Percentiles rank a stretch among this genome's conserved stretches.
These are phyloP conservation scores for Macropodus opercularis DNA, from an alignment of 2,797 vertebrate species.

Conservation along the genomic window DNA sequence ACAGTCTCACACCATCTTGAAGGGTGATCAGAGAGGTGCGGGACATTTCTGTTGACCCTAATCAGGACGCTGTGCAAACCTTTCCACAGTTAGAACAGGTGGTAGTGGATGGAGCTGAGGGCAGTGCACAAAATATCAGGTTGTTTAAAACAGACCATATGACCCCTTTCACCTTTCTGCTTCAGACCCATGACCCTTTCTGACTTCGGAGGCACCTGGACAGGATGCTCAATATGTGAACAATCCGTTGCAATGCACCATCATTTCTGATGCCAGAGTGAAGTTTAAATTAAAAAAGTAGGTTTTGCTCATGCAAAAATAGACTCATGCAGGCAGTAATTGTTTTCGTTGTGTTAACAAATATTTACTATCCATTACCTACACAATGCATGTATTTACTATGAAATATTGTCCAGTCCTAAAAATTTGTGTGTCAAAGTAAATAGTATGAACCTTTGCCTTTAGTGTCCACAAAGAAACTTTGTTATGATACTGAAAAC, in stretches of 20 bases:
- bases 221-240: slow-evolving; percentile 44
- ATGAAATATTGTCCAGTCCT: no score
- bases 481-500: no score
- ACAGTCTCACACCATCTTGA: slow-evolving; percentile 17
- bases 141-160: slow-evolving; percentile 60
- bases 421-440: no score
- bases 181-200: slow-evolving; percentile 42
- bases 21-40: slow-evolving; percentile 21
- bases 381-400: no score
- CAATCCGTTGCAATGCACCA: slow-evolving; percentile 44
- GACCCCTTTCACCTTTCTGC: slow-evolving; percentile 44
- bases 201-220: slow-evolving; percentile 67
- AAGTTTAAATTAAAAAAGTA: not conserved
- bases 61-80: slow-evolving; percentile 25
- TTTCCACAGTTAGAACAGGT: slow-evolving; percentile 64
- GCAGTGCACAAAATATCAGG: not conserved
- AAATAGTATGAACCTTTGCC: no score
- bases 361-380: no score
- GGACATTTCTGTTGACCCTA: slow-evolving; percentile 42
- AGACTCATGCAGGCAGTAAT: not conserved
- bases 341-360: not conserved
- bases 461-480: no score
- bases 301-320: not conserved
- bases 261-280: not conserved
- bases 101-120: slow-evolving; percentile 24